These are phyloP conservation scores for Thinocorus orbignyianus DNA, from an alignment of 2,113 vertebrate genomes.

Conservation along the genomic window DNA sequence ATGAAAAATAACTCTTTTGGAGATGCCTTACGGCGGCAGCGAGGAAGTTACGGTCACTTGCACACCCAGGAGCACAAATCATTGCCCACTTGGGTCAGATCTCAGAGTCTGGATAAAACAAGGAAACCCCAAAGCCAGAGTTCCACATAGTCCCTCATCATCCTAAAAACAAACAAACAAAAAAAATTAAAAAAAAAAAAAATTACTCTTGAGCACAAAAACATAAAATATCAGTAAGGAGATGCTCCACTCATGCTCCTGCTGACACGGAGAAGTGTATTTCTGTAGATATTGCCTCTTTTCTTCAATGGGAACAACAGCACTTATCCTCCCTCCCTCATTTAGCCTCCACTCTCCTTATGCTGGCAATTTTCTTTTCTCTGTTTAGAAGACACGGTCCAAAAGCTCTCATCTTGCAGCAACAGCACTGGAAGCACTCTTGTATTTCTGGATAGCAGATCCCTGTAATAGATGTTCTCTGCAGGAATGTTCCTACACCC, in stretches of 20 bases:
- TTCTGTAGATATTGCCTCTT: neutral
- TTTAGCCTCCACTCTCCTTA: neutral
- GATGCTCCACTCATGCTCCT: accelerated
- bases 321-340: neutral
- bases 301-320: neutral
- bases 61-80: accelerated
- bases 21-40: neutral
- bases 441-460: neutral
- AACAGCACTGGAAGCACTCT: accelerated
- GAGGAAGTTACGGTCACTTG: neutral
- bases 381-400: neutral
- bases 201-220: neutral
- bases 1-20: neutral
- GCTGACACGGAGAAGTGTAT: accelerated
- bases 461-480: neutral
- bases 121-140: neutral
- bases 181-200: too few species aligned
- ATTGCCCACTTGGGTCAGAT: accelerated
- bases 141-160: accelerated
- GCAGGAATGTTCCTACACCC: accelerated
- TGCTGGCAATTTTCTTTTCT: neutral
- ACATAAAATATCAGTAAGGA: accelerated
- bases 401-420: neutral
- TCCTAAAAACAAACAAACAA: neutral
- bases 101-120: neutral